Percentiles rank a stretch among this genome's conserved stretches.
Conservation (phyloP, 2,113 vertebrate genomes). For the Sisor rabdophorus region DNA sequence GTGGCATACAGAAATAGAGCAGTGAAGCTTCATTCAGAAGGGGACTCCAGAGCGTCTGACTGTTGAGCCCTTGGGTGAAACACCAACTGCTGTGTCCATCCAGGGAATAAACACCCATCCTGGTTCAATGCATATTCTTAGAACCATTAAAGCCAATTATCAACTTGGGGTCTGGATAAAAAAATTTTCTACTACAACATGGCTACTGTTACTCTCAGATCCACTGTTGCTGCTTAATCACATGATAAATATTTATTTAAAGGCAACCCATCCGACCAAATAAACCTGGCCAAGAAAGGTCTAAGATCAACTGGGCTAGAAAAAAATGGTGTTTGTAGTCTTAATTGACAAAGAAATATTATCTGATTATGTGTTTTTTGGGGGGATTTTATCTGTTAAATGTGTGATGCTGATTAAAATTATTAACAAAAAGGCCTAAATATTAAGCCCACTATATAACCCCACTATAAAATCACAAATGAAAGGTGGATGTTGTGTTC, state of each 20-base stretch:
- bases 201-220: background rate
- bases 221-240: background rate
- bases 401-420: background rate
- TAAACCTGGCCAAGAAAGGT: too few relatives aligned
- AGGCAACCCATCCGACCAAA: background rate
- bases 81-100: slow-evolving; percentile 6
- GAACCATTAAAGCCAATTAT: background rate
- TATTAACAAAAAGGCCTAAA: background rate
- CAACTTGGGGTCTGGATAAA: background rate
- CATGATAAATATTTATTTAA: background rate
- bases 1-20: slow-evolving; percentile 16
- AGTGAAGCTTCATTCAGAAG: slow-evolving; percentile 13
- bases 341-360: background rate
- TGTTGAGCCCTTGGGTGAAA: slow-evolving; percentile 40
- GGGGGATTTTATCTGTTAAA: background rate
- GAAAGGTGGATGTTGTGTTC: background rate
- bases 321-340: background rate
- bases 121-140: background rate
- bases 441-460: background rate
- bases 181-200: background rate
- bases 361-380: background rate
- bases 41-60: slow-evolving; percentile 61
- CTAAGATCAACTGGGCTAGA: background rate
- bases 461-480: background rate
- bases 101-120: slow-evolving; percentile 2